Conservation (phyloP, 2,888 invertebrate species). For the Aethes cnicana region DNA sequence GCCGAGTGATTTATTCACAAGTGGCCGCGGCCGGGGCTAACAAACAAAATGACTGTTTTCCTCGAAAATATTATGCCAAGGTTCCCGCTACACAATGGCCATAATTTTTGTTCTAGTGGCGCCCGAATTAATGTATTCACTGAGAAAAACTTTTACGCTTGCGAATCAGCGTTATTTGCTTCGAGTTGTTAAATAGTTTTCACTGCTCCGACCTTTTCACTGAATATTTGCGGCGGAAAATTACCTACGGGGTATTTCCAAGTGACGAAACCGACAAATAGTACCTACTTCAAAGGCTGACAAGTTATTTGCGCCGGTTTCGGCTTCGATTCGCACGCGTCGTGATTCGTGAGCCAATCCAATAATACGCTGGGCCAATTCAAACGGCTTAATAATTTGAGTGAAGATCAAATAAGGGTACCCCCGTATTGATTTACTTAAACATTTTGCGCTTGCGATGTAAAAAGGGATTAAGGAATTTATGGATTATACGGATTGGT, state of each 20-base stretch:
- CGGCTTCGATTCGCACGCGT: not conserved
- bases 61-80: conserved; percentile 33
- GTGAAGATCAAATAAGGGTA: conserved; percentile 15
- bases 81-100: conserved; percentile 24
- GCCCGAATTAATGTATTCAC: conserved; percentile 22
- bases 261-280: conserved; percentile 3
- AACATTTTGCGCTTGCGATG: conserved; percentile 2
- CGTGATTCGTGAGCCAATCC: conserved; percentile 5
- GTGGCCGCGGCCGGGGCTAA: conserved; percentile 35
- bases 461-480: not conserved
- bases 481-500: too few relatives aligned
- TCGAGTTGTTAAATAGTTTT: conserved; percentile 13
- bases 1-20: conserved; percentile 54
- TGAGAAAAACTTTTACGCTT: conserved; percentile 13
- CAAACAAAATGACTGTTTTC: conserved; percentile 52
- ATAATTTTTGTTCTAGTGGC: conserved; percentile 12
- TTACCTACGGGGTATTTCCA: conserved; percentile 1
- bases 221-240: not conserved
- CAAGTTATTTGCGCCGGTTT: conserved; percentile 15
- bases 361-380: conserved; percentile 11
- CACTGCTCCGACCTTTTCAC: not conserved
- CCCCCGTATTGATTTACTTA: not conserved
- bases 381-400: conserved; percentile 8
- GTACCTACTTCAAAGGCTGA: conserved; percentile 18
- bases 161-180: conserved; percentile 1